phyloP scores from a whole-genome alignment of 2,888 invertebrate genomes.

The Cheilosia variabilis region DNA sequence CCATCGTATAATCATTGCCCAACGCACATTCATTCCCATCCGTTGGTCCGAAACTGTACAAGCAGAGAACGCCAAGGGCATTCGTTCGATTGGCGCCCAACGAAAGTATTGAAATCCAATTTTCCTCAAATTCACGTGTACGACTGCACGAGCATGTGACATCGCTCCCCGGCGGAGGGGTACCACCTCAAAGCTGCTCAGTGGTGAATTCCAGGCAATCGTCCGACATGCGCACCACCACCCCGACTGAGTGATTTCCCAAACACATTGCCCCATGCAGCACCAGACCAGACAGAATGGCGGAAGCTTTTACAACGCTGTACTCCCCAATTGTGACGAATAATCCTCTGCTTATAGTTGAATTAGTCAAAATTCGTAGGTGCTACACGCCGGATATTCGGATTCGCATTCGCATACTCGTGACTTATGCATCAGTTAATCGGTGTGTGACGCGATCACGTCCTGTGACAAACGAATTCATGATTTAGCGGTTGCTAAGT shows the following conservation, averaged over 20 bases:
- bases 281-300: slow-evolving; percentile 36
- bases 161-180: slow-evolving; percentile 34
- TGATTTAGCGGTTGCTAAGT: slow-evolving; percentile 38
- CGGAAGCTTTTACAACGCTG: slow-evolving; percentile 66
- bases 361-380: slow-evolving; percentile 75
- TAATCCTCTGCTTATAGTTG: slow-evolving; percentile 74
- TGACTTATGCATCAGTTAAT: slow-evolving; percentile 59
- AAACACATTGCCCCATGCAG: slow-evolving; percentile 12
- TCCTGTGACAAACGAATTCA: slow-evolving; percentile 32
- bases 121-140: slow-evolving; percentile 54
- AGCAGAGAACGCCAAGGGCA: slow-evolving; percentile 41
- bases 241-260: slow-evolving; percentile 35
- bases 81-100: slow-evolving; percentile 71
- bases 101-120: slow-evolving; percentile 67
- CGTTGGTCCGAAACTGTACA: slow-evolving; percentile 52
- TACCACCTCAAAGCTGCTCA: not conserved
- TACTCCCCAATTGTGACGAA: slow-evolving; percentile 72
- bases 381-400: slow-evolving; percentile 74
- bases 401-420: slow-evolving; percentile 63
- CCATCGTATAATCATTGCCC: slow-evolving; percentile 2
- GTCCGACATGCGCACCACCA: slow-evolving; percentile 44
- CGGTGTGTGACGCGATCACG: slow-evolving; percentile 64
- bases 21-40: slow-evolving; percentile 63
- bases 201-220: slow-evolving; percentile 60
- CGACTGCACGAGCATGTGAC: slow-evolving; percentile 28